Conservation (phyloP, 2,888 invertebrate species). For the Pelosia muscerda region DNA sequence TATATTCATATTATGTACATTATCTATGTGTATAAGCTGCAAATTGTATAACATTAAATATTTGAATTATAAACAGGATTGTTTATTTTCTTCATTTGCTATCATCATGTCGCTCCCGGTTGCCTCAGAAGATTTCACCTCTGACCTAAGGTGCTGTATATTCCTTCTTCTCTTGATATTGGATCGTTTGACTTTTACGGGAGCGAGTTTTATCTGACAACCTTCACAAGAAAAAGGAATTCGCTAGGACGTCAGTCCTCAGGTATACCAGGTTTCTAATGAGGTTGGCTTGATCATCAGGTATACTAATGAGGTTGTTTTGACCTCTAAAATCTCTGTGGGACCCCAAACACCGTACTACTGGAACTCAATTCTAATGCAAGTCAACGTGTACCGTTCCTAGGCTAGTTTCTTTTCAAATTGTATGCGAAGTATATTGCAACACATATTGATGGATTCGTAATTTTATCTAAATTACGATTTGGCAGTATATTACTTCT, state of each 20-base stretch:
- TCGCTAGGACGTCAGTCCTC: too few relatives aligned
- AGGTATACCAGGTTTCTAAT: too few relatives aligned
- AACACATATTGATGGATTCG: neutral
- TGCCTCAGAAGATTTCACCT: neutral
- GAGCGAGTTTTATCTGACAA: neutral
- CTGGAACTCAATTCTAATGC: neutral
- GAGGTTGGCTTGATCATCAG: too few relatives aligned
- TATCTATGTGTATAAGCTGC: slow-evolving; percentile 71
- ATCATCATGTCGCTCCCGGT: neutral
- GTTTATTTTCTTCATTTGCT: neutral
- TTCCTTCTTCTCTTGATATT: neutral
- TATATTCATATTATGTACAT: slow-evolving; percentile 70
- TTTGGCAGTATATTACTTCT: neutral
- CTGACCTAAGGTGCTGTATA: neutral
- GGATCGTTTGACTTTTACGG: neutral
- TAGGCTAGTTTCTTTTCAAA: neutral
- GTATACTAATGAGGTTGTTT: neutral
- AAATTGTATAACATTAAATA: slow-evolving; percentile 81
- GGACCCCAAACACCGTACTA: neutral
- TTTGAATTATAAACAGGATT: slow-evolving; percentile 54
- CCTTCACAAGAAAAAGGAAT: too few relatives aligned
- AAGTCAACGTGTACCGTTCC: neutral
- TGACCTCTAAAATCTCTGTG: neutral
- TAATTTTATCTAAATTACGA: neutral
- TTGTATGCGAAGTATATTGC: neutral